Percentiles rank a stretch among this genome's conserved stretches.
phyloP scores from a whole-genome alignment of 2,113 vertebrate species.

The Isurus oxyrinchus region DNA sequence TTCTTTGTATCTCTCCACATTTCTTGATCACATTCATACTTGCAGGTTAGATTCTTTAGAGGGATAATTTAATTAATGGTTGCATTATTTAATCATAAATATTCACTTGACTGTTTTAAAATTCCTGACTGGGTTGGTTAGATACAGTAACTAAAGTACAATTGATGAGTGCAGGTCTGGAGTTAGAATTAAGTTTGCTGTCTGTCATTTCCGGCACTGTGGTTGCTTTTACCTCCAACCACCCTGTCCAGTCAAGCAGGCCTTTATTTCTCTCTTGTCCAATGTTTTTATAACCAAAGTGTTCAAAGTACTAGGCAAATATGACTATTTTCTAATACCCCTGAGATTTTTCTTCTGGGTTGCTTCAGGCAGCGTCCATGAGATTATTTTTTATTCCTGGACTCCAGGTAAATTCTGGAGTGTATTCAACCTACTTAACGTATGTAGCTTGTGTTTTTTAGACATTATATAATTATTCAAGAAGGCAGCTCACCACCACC shows the following conservation, averaged over 20 bases:
- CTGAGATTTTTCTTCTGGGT: neutral
- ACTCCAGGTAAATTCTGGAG: neutral
- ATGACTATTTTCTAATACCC: neutral
- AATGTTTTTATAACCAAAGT: neutral
- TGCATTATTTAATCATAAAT: slow-evolving; percentile 23
- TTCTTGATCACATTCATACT: neutral
- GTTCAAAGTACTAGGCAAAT: neutral
- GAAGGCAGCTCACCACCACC: too few species aligned
- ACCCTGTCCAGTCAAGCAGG: neutral
- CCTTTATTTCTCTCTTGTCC: neutral
- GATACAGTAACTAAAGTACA: neutral
- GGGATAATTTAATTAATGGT: neutral
- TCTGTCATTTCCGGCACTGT: too few species aligned
- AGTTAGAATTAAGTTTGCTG: neutral
- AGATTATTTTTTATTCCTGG: neutral
- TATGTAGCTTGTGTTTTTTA: neutral
- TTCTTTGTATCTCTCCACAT: neutral
- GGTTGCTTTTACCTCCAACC: neutral
- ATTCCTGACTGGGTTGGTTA: neutral
- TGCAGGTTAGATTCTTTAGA: neutral
- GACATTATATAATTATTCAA: neutral
- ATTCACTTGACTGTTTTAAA: neutral
- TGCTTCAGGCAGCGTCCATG: neutral
- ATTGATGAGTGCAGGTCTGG: neutral
- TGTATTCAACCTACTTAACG: neutral